Conservation (phyloP, 2,797 vertebrate species). For the Tapirus indicus region DNA sequence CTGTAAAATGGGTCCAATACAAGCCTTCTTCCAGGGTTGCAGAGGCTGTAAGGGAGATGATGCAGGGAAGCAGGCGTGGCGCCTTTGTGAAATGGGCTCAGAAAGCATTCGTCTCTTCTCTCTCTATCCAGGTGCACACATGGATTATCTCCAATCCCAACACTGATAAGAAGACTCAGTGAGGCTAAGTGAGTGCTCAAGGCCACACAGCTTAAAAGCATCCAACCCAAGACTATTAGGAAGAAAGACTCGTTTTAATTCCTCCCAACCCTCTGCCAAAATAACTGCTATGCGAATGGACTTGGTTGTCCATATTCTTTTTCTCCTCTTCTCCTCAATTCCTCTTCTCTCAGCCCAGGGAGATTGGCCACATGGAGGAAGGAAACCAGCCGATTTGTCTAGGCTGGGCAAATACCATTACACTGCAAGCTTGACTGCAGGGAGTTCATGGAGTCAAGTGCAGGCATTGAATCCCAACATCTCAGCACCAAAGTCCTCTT, state of each 20-base stretch:
- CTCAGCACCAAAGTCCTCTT: constrained; percentile 41
- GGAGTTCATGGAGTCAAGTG: constrained; percentile 70
- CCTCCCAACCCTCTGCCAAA: too few relatives aligned
- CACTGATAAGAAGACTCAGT: too few relatives aligned
- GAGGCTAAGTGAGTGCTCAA: too few relatives aligned
- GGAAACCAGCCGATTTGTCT: not conserved
- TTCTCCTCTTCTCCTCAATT: too few relatives aligned
- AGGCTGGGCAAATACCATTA: not conserved
- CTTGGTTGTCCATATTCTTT: too few relatives aligned
- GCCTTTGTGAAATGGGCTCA: not conserved
- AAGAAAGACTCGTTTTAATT: too few relatives aligned
- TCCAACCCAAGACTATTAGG: too few relatives aligned
- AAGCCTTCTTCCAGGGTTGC: not conserved
- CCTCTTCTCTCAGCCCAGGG: not conserved
- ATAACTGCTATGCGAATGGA: too few relatives aligned
- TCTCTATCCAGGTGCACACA: too few relatives aligned
- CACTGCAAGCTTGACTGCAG: not conserved
- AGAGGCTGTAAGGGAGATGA: not conserved
- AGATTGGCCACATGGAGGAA: not conserved
- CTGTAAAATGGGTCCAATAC: not conserved
- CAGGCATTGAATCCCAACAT: constrained; percentile 52
- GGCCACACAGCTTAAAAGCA: too few relatives aligned
- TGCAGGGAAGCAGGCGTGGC: not conserved
- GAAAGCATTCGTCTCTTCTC: not conserved
- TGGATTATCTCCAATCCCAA: too few relatives aligned